Conservation (phyloP, 2,113 vertebrate species). For the Sander vitreus region DNA sequence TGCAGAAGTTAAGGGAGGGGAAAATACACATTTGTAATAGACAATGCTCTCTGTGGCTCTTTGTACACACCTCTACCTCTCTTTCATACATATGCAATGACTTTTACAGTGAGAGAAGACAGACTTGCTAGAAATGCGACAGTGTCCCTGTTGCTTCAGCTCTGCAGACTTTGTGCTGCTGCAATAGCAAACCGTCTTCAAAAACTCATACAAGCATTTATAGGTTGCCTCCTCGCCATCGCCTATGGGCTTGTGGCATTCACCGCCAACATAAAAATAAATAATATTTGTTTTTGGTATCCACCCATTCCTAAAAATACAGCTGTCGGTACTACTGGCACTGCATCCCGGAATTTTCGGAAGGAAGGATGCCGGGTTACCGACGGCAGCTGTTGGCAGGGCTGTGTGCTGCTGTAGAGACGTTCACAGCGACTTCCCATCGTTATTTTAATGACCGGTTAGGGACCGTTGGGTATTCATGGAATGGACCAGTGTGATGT, state of each 20-base stretch:
- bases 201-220: conserved; percentile 55
- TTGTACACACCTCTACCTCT: neutral
- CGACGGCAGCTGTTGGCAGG: conserved; percentile 30
- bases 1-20: conserved; percentile 27
- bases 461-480: neutral
- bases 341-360: conserved; percentile 72
- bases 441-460: conserved; percentile 50
- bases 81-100: conserved; percentile 6
- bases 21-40: conserved; percentile 8
- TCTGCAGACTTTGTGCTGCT: conserved; percentile 48
- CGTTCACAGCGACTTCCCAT: conserved; percentile 26
- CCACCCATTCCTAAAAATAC: conserved; percentile 85
- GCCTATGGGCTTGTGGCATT: conserved; percentile 69
- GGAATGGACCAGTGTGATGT: no score
- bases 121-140: neutral
- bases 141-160: conserved; percentile 53
- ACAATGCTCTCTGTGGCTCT: conserved; percentile 10
- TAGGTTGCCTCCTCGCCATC: conserved; percentile 59
- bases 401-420: neutral
- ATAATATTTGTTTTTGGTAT: conserved; percentile 76
- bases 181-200: conserved; percentile 20
- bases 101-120: conserved; percentile 3
- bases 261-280: conserved; percentile 78
- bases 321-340: conserved; percentile 66
- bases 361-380: conserved; percentile 59